Evolutionary conservation across 2,113 vertebrate species (phyloP).

Genomic region (Axis porcinus): DNA sequence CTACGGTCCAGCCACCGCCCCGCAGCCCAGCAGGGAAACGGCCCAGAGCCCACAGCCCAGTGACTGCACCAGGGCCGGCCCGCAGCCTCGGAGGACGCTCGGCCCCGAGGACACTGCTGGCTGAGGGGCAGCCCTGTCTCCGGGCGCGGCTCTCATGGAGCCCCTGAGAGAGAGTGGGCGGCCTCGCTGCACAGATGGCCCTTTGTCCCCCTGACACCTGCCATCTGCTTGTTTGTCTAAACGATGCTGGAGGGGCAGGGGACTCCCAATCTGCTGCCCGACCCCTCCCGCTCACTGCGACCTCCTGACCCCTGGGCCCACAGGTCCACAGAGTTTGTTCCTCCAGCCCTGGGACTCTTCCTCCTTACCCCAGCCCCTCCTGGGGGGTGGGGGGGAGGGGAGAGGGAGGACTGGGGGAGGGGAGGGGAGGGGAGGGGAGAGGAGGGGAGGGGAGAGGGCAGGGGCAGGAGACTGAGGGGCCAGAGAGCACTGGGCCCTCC

Average conservation of each 20-base stretch:
- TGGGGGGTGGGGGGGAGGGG: neutral
- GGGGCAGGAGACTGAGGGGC: neutral
- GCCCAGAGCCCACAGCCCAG: neutral
- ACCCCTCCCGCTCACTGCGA: conserved; percentile 83
- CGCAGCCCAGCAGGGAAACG: fast-evolving
- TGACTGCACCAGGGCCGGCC: neutral
- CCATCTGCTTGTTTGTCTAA: conserved; percentile 96
- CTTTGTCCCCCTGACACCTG: conserved; percentile 99
- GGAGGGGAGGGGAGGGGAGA: too few species aligned
- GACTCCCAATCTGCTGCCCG: conserved; percentile 87
- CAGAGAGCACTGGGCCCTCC: neutral
- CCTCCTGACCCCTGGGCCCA: conserved; percentile 87
- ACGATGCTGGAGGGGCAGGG: conserved; percentile 84
- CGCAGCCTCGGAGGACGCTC: neutral
- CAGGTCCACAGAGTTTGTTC: conserved; percentile 85
- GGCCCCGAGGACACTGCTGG: conserved; percentile 1
- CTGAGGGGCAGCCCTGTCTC: conserved; percentile 77
- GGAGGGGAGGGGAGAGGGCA: neutral
- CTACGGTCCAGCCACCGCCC: neutral
- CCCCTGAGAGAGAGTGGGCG: conserved; percentile 85
- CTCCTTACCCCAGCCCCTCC: conserved; percentile 69
- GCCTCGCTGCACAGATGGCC: conserved; percentile 95
- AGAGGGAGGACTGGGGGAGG: fast-evolving
- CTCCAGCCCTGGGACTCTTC: conserved; percentile 77
- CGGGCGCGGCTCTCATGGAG: conserved; percentile 89